Percentiles rank a stretch among this genome's conserved stretches.
phyloP scores from a whole-genome alignment of 2,797 vertebrate genomes.

The Natrix natrix region DNA sequence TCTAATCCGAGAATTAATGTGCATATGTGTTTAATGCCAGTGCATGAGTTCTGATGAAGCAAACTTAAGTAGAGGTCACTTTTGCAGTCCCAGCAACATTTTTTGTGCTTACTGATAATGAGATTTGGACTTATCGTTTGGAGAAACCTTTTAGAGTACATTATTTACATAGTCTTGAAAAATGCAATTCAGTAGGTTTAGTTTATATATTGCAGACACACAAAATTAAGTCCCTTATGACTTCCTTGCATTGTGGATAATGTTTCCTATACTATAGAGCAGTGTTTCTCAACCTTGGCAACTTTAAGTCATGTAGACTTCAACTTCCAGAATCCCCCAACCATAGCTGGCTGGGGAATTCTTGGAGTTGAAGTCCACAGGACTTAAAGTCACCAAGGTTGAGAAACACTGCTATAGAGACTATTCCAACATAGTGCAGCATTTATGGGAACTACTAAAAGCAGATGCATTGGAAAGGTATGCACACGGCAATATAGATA shows the following conservation, averaged over 20 bases:
- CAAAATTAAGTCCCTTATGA: slow-evolving; percentile 2
- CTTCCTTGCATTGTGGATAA: not conserved
- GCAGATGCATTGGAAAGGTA: not conserved
- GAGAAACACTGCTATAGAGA: not conserved
- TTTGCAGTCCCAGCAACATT: slow-evolving; percentile 4
- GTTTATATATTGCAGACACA: slow-evolving; percentile 6
- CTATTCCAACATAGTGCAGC: not conserved
- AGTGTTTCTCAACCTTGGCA: too few species aligned
- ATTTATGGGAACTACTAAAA: not conserved
- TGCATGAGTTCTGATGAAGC: not conserved
- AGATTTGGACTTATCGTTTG: not conserved
- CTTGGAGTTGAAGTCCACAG: too few species aligned
- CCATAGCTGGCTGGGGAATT: too few species aligned
- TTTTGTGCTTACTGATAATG: not conserved
- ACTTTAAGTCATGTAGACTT: too few species aligned
- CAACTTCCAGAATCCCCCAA: too few species aligned
- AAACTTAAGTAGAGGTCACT: not conserved
- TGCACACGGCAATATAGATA: not conserved
- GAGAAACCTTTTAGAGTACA: slow-evolving; percentile 8
- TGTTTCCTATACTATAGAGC: not conserved
- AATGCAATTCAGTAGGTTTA: not conserved
- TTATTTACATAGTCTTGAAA: slow-evolving; percentile 4
- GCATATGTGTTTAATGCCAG: not conserved
- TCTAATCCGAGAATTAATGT: not conserved
- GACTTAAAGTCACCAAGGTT: too few species aligned